Base-by-base conservation (phyloP, 1,140 invertebrate genomes). In the Triops longicaudatus region DNA sequence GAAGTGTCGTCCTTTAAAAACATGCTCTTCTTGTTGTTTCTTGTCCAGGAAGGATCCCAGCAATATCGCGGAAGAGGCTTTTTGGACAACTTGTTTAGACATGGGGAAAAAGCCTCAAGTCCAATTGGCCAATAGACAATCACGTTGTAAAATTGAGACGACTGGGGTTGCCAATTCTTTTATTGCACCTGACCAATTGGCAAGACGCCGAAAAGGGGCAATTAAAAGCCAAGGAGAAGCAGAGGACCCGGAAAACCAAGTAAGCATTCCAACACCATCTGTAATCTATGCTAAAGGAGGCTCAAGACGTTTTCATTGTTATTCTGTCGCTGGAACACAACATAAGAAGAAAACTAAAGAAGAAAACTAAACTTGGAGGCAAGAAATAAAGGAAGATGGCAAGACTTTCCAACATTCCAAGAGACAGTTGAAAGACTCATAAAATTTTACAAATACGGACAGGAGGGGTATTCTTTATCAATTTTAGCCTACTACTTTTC, bases 401-500 rank as follows among this genome's bases (percentile, higher is more conserved):
- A 63, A 22, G 50, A 63, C 31, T 37, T 37, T 2, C 31, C 50
- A 63, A 17, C 50, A 63, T 22, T 63, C 50, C 50, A 17, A 22
- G 22, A 63, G 22, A 63, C 17, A 63, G 50, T 0, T 37, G 31
- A 22, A 17, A 17, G 14, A 63, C 50, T 63, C 50, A 63, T 63
- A 63, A 63, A 63, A 22, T 63, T 63, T 63, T 63, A 63, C 50
- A 63, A 63, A 63, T 63, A 63, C 22, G 50, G 50, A 6, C 50
- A n/a, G n/a, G 10, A 7, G 50, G 50, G 50, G 14, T 5, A n/a
- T 63, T 63, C 50, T 5, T 63, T 63, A 63, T 63, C 50, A 63
- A 63, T 63, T 22, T 63, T 63, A 63, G 50, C 50, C 50, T 63
- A 63, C 50, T 63, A 63, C 50, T 63, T 63, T 63, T 63, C 50